Evolutionary conservation across 2,888 invertebrate genomes (phyloP), one percentile per base, ranked within the genome.

Genomic region (Proisotoma minuta): DNA sequence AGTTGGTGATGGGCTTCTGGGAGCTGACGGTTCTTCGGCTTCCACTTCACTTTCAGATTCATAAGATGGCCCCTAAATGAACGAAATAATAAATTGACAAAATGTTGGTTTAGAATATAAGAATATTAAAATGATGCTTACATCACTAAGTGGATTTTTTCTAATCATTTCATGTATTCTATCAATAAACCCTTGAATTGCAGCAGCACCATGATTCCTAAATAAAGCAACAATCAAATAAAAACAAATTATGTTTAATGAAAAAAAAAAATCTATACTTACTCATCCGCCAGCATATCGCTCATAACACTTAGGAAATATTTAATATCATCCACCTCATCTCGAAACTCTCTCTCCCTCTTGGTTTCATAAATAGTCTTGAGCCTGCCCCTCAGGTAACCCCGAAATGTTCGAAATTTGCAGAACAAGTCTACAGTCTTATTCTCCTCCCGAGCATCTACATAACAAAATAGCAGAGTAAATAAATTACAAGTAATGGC

Each of bases 121-220:
- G n/a, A n/a, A 15, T n/a, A 12, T 47, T n/a, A 47, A 47, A 47
- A 5, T 50, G 18, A 18, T 20, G 43, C 56, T 24, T 59, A 72
- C 72, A 52, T 66, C 68, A 39, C 60, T 60, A 3, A 66, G 47
- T 3, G 71, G 71, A 63, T 73, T 57, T 26, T 67, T 62, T 3
- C 73, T 57, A 8, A 73, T 65, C 68, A 71, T 65, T 57, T 73
- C 73, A 62, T 70, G 68, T 18, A 73, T 62, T 56, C 65, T 64
- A 48, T 69, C 68, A 49, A 66, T 66, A 18, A 63, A 69, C 5
- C 65, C 56, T 52, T 65, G 58, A 2, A 73, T 51, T 10, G 68
- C 63, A 10, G 65, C 65, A 5, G 62, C 62, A 3, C 70, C 69
- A 59, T 69, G 70, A 34, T 65, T 64, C 43, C 73, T 73, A 51